phyloP scores from a whole-genome alignment of 1,140 invertebrate species.

The Anthonomus grandis region DNA sequence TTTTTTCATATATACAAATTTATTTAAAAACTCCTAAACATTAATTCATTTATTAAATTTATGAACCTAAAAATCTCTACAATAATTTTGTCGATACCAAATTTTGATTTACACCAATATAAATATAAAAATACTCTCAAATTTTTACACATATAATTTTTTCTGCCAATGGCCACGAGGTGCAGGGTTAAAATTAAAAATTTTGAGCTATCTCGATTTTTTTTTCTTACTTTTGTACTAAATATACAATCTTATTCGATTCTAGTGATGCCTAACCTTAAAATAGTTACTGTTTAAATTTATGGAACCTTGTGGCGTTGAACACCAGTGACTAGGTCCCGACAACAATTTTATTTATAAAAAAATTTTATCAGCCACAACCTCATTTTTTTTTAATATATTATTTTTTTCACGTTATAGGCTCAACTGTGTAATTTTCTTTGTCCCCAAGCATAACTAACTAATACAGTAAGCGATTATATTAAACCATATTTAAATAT shows the following conservation, averaged over 20 bases:
- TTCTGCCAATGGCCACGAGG: conserved; percentile 24
- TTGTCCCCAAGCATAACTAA: neutral
- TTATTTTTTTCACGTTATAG: neutral
- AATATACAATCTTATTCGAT: conserved; percentile 53
- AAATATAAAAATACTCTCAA: conserved; percentile 53
- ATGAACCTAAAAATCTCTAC: conserved; percentile 48
- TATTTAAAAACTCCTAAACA: conserved; percentile 51
- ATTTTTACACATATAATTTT: conserved; percentile 48
- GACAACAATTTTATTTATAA: conserved; percentile 38
- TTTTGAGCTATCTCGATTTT: conserved; percentile 52
- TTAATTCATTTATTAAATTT: conserved; percentile 48
- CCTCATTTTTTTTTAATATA: conserved; percentile 5
- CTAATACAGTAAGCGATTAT: too few species aligned
- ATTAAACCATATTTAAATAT: too few species aligned
- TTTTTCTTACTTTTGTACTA: conserved; percentile 49
- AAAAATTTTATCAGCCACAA: conserved; percentile 25
- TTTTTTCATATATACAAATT: conserved; percentile 51
- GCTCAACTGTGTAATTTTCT: too few species aligned
- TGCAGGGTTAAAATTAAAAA: conserved; percentile 44
- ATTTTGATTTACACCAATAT: conserved; percentile 53
- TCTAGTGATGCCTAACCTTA: conserved; percentile 50
- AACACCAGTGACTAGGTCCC: conserved; percentile 45
- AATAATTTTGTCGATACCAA: conserved; percentile 49
- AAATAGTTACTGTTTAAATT: conserved; percentile 36
- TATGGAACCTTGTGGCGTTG: conserved; percentile 43